These are phyloP conservation scores for Stigmatopora nigra DNA, from an alignment of 2,113 vertebrate genomes.

Conservation along the genomic window DNA sequence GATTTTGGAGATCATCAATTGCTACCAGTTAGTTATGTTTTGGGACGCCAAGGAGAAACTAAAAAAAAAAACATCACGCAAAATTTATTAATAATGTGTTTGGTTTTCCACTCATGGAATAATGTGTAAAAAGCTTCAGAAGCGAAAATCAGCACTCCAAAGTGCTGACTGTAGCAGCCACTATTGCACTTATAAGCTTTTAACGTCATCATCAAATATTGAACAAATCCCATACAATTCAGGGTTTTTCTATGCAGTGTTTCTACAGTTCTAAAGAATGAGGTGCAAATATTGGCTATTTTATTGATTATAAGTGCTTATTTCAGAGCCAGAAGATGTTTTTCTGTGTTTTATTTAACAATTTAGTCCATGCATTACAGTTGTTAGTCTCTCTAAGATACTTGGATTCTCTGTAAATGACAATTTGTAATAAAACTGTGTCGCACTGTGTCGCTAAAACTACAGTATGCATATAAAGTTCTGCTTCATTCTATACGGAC, in stretches of 20 bases:
- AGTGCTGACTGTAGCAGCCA: conserved; percentile 38
- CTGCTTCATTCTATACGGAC: background rate
- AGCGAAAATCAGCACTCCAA: conserved; percentile 38
- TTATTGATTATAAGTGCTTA: conserved; percentile 37
- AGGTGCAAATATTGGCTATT: conserved; percentile 9
- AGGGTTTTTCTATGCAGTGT: conserved; percentile 17
- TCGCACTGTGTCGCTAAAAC: conserved; percentile 7
- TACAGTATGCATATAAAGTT: background rate
- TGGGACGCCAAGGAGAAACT: background rate
- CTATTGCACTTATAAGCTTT: conserved; percentile 41
- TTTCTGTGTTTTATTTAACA: conserved; percentile 10
- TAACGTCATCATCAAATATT: conserved; percentile 55
- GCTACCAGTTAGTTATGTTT: background rate
- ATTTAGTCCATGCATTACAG: conserved; percentile 4
- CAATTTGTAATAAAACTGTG: background rate
- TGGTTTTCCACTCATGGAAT: conserved; percentile 13
- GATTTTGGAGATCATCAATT: too few relatives aligned
- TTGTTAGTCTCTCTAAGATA: background rate
- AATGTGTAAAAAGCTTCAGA: conserved; percentile 27
- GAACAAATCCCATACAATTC: conserved; percentile 24
- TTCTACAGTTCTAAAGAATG: conserved; percentile 1
- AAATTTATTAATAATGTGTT: background rate
- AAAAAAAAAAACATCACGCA: background rate
- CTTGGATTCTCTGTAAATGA: background rate
- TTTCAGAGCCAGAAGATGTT: conserved; percentile 3